Evolutionary conservation across 2,888 invertebrate genomes (phyloP), one percentile per base, ranked within the genome.

Genomic region (Amblyjoppa proteus): DNA sequence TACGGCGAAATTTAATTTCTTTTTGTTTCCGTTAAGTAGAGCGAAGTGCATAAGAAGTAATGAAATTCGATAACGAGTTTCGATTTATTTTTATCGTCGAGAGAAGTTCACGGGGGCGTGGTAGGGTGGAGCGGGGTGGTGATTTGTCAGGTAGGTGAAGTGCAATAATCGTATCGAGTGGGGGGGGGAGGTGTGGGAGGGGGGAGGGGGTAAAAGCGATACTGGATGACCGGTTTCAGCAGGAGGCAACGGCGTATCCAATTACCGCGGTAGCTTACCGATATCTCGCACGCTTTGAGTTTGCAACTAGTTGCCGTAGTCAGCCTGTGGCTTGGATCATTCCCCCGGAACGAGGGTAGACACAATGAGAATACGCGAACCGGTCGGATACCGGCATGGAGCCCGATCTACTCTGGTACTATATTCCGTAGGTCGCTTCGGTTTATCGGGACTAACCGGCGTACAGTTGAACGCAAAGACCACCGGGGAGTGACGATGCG

Each of bases 401-500:
- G 71, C 56, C 76, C 61, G 34, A 5, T 70, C 56, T 53, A 45
- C 73, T 71, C 41, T 45, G 38, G 66, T 45, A 53, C 56, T 73
- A 82, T 82, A 82, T 76, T 45, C 64, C 45, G 53, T 53, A 66
- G 83, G 78, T 68, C 61, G 49, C 66, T 61, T 34, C 16, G 71
- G 45, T 85, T 83, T 70, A 79, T 85, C 74, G 79, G 74, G 75
- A 75, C 79, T 79, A 79, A 70, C 79, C 74, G 53, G 83, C 41
- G 70, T 5, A 5, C 70, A 64, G 70, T 85, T 79, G 70, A 75
- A 74, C 85, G 75, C 75, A 64, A 64, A 61, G 64, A 79, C 73
- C 68, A 58, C 76, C 75, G 76, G 53, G 80, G 25, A 58, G 41
- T 34, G 61, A 75, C 75, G 51, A 70, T 53, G 71, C 64, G 41